Base-by-base conservation (phyloP, 2,888 invertebrate genomes). In the Boloria euphrosyne region DNA sequence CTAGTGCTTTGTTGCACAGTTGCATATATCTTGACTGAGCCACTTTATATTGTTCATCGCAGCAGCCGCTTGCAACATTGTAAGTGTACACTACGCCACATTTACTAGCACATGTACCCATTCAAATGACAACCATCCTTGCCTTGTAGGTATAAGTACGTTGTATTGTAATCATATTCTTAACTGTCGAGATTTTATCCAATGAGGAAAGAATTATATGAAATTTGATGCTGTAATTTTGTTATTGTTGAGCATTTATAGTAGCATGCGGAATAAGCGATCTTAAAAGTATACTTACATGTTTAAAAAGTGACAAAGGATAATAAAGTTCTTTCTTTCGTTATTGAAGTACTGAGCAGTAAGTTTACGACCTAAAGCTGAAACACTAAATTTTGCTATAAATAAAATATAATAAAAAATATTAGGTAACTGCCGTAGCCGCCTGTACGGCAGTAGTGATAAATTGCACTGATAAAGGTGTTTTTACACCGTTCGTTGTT, bases 381-480 rank as follows among this genome's bases (percentile, higher is more conserved):
- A 38, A 38, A 10, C 10, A 38, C 10, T 38, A 2, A 38, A 38
- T 38, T 38, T 38, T 38, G 10, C 3, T 38, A 7, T 38, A 38
- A 38, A 38, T 38, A 10, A 7, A 38, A 38, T 10, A 46, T 46
- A 57, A 46, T 46, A 13, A 18, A n/a, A 7, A 55, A 57, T 4
- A 27, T 22, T 10, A n/a, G 1, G 46, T 16, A 17, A 59, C 27
- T 16, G 7, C 17, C 44, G 46, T 16, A 47, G 44, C 61, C n/a
- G 58, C 53, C 58, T 68, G 61, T 71, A 63, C 65, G 44, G 44
- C 47, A 58, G 60, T 62, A 27, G 51, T 60, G 70, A 70, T 68
- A 68, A 65, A 72, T 70, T 58, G 66, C 61, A 47, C 54, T 60
- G 70, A 68, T 70, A 71, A 64, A 65, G 60, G 62, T 67, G 67